A percentile compares a stretch with the other conserved stretches of the same genome.
phyloP scores from a whole-genome alignment of 2,888 invertebrate species.

The Phrixothrix hirtus region DNA sequence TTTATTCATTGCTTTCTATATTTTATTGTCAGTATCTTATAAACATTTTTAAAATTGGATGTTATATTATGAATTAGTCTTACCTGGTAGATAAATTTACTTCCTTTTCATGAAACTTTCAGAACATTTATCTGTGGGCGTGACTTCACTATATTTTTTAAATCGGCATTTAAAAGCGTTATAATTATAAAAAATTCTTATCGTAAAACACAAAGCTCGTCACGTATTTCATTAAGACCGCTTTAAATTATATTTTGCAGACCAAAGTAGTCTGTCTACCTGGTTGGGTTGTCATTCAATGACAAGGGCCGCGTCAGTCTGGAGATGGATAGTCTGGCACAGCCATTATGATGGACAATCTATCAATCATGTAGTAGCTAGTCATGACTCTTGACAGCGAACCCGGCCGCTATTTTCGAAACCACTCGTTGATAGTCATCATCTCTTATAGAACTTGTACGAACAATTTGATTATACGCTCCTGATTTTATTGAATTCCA shows the following conservation, averaged over 20 bases:
- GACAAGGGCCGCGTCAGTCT: slow-evolving; percentile 47
- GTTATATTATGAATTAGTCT: no score
- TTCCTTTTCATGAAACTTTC: no score
- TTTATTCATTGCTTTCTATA: no score
- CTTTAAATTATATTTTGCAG: slow-evolving; percentile 29
- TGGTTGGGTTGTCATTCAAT: slow-evolving; percentile 38
- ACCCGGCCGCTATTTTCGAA: slow-evolving; percentile 34
- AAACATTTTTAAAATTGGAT: no score
- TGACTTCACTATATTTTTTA: no score
- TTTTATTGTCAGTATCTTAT: no score
- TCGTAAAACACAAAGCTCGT: slow-evolving; percentile 2
- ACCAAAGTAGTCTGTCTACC: slow-evolving; percentile 37
- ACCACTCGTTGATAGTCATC: slow-evolving; percentile 4
- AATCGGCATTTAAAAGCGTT: no score
- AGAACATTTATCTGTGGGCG: no score
- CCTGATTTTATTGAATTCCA: slow-evolving; percentile 19
- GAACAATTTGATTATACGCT: slow-evolving; percentile 17
- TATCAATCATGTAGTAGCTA: slow-evolving; percentile 54
- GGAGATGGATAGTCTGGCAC: slow-evolving; percentile 54
- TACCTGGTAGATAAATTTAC: no score
- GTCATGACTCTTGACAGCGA: slow-evolving; percentile 51
- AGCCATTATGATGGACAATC: slow-evolving; percentile 57
- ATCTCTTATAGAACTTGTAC: no score
- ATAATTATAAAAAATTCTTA: not conserved
- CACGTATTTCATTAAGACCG: slow-evolving; percentile 15